Evolutionary conservation across 2,888 invertebrate species (phyloP).

Genomic region (Scaptomyza caliginosa): DNA sequence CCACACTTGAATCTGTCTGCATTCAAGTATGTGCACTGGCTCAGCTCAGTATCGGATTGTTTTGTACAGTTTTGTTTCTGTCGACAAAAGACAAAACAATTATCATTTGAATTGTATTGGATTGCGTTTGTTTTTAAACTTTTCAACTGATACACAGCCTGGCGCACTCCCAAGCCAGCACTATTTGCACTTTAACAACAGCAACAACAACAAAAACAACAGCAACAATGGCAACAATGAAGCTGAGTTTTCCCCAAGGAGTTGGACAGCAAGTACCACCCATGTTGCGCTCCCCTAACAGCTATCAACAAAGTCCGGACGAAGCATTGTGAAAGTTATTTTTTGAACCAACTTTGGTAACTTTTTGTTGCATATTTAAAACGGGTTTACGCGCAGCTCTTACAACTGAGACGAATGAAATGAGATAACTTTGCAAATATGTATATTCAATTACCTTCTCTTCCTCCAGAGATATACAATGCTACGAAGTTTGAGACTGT

Average conservation of each 20-base stretch:
- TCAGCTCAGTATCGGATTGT: constrained; percentile 1
- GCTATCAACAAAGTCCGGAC: constrained; percentile 36
- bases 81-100: constrained; percentile 52
- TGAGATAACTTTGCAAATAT: constrained; percentile 71
- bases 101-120: constrained; percentile 60
- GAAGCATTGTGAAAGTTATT: constrained; percentile 57
- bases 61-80: constrained; percentile 11
- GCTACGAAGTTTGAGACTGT: constrained; percentile 13
- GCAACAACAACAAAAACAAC: constrained; percentile 46
- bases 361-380: constrained; percentile 71
- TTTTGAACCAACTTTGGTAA: constrained; percentile 57
- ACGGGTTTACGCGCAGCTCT: constrained; percentile 47
- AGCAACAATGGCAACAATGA: constrained; percentile 30
- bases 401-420: constrained; percentile 39
- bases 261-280: neutral
- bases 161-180: constrained; percentile 15
- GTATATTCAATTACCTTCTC: constrained; percentile 64
- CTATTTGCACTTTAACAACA: constrained; percentile 42
- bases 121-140: constrained; percentile 44
- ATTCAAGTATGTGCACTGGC: neutral
- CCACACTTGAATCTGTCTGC: neutral
- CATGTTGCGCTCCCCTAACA: constrained; percentile 1
- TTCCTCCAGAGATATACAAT: constrained; percentile 25
- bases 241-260: constrained; percentile 19
- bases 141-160: constrained; percentile 36